Evolutionary conservation across 1,140 invertebrate genomes (phyloP), one percentile per base, ranked within the genome.

Genomic region (Drosophila nigrodunni): DNA sequence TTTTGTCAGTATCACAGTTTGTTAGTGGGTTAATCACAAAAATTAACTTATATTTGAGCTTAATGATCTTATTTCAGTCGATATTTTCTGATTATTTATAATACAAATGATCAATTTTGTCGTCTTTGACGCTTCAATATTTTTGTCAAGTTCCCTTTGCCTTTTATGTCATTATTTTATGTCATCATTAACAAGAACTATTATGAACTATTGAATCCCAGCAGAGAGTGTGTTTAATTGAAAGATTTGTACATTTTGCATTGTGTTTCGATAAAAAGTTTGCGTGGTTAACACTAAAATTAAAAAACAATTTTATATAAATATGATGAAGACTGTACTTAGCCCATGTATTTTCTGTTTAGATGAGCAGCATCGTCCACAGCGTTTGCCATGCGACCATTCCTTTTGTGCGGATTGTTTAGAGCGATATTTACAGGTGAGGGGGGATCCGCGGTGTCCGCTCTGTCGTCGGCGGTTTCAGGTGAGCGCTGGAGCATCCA

Each of bases 331-430:
- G 69, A 41, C n/a, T 49, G 62, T 58, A 34, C 52, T 54, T 59
- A 64, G 62, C 11, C 70, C 67, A 69, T 86, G 82, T 68, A 81
- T 87, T 70, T 86, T 86, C 79, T 86, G 82, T 81, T 70, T 86
- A 67, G 82, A 86, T 55, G 82, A 87, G 21, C 78, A 82, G 65
- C 68, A 43, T 1, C n/a, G 37, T n/a, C 82, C 82, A 1, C 66
- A 35, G 10, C 50, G 44, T 34, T 72, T 86, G 21, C 37, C 67
- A 44, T 86, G 82, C 64, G 76, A 78, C 6, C 82, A 86, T 50
- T 82, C 82, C 3, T 86, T 86, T 21, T 86, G 82, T 44, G n/a
- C 46, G 8, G 78, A 66, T 1, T 86, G 82, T 30, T 73, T 86
- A 18, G 47, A 73, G 11, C 68, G 47, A 3, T 86, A 82, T 55